phyloP scores from a whole-genome alignment of 2,888 invertebrate genomes.

The Crossocerus cetratus region DNA sequence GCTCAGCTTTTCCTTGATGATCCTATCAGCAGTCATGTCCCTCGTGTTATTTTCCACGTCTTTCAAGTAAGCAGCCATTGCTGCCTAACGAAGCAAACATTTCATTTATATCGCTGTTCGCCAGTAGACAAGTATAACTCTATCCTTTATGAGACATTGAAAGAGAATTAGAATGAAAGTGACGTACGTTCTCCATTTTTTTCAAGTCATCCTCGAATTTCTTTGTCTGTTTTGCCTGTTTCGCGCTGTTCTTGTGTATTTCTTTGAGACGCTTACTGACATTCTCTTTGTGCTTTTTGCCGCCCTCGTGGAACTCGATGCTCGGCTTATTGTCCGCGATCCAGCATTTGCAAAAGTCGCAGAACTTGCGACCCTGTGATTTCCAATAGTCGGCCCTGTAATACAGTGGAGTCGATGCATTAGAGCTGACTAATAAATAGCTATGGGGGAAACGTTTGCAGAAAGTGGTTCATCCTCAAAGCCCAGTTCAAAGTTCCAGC shows the following conservation, averaged over 20 bases:
- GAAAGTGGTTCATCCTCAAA: too few relatives aligned
- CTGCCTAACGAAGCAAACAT: constrained; percentile 79
- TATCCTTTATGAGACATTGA: too few relatives aligned
- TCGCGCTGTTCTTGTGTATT: constrained; percentile 89
- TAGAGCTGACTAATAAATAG: not conserved
- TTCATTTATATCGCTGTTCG: too few relatives aligned
- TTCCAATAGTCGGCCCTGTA: constrained; percentile 97
- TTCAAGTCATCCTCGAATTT: constrained; percentile 88
- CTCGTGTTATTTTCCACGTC: constrained; percentile 83
- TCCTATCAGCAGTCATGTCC: constrained; percentile 76
- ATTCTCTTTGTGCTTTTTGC: constrained; percentile 94
- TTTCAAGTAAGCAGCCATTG: constrained; percentile 90
- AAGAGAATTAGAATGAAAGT: not conserved
- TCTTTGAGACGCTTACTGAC: constrained; percentile 91
- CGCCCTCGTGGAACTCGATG: constrained; percentile 95
- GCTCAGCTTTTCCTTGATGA: constrained; percentile 70
- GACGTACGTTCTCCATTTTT: constrained; percentile 88
- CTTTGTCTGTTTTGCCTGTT: constrained; percentile 86
- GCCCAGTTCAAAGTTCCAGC: too few relatives aligned
- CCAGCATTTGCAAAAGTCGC: constrained; percentile 99
- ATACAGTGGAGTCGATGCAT: constrained; percentile 47
- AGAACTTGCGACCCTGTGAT: constrained; percentile 95
- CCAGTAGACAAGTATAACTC: too few relatives aligned
- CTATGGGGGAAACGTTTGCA: not conserved
- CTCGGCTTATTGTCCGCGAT: constrained; percentile 98